Evolutionary conservation across 1,140 invertebrate species (phyloP).

Genomic region (Bombus affinis): DNA sequence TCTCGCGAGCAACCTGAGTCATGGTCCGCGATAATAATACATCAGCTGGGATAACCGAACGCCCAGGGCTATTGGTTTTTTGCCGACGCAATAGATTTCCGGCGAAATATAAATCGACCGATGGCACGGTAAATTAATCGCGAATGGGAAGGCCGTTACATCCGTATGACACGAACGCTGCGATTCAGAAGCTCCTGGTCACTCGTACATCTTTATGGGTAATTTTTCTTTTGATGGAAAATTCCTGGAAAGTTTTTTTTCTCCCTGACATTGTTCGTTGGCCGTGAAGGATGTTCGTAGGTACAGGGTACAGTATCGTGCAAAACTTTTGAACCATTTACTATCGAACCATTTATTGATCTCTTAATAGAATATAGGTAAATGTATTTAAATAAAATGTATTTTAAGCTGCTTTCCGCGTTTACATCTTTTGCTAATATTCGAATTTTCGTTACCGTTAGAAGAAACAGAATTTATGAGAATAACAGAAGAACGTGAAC

Average conservation of each 20-base stretch:
- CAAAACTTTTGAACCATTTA: too few relatives aligned
- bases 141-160: background rate
- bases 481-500: too few relatives aligned
- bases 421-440: too few relatives aligned
- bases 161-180: conserved; percentile 4
- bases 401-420: too few relatives aligned
- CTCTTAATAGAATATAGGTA: too few relatives aligned
- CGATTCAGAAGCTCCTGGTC: background rate
- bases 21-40: conserved; percentile 24
- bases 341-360: too few relatives aligned
- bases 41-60: conserved; percentile 38
- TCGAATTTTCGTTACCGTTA: too few relatives aligned
- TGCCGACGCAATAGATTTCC: conserved; percentile 37
- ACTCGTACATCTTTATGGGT: too few relatives aligned
- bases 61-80: conserved; percentile 37
- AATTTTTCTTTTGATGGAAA: background rate
- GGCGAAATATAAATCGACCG: conserved; percentile 34
- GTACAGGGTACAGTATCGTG: too few relatives aligned
- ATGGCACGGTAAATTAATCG: conserved; percentile 40
- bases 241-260: background rate
- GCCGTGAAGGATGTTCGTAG: too few relatives aligned
- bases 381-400: too few relatives aligned
- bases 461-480: background rate
- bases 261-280: too few relatives aligned
- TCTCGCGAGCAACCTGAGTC: background rate